These are phyloP conservation scores for Platalea minor DNA, from an alignment of 2,797 vertebrate genomes.

Conservation along the genomic window DNA sequence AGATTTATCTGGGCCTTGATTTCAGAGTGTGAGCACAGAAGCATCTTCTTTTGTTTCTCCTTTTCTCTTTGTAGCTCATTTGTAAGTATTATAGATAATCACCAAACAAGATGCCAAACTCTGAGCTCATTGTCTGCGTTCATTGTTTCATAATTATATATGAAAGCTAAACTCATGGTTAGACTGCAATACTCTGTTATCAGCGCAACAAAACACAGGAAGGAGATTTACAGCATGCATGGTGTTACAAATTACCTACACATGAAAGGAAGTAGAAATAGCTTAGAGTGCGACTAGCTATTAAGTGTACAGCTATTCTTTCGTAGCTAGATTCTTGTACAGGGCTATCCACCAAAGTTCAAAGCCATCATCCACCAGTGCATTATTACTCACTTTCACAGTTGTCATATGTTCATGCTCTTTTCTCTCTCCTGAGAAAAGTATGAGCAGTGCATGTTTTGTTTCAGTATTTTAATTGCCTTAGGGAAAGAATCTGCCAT, in stretches of 20 bases:
- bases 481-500: conserved; percentile 38
- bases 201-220: conserved; percentile 3
- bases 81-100: conserved; percentile 4
- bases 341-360: not conserved
- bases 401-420: not conserved
- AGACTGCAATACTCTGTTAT: conserved; percentile 15
- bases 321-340: not conserved
- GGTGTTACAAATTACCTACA: conserved; percentile 5
- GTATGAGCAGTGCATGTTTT: not conserved
- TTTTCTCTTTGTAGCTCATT: not conserved
- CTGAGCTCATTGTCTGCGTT: not conserved
- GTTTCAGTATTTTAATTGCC: conserved; percentile 22
- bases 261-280: not conserved
- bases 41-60: not conserved
- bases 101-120: conserved; percentile 51
- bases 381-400: not conserved
- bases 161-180: conserved; percentile 37
- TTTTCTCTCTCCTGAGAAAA: not conserved
- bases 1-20: not conserved
- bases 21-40: not conserved
- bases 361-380: not conserved
- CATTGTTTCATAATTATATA: conserved; percentile 49
- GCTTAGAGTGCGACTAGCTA: not conserved
- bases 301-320: not conserved
- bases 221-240: not conserved